Conservation (phyloP, 2,113 vertebrate species). For the Pseudorasbora parva region DNA sequence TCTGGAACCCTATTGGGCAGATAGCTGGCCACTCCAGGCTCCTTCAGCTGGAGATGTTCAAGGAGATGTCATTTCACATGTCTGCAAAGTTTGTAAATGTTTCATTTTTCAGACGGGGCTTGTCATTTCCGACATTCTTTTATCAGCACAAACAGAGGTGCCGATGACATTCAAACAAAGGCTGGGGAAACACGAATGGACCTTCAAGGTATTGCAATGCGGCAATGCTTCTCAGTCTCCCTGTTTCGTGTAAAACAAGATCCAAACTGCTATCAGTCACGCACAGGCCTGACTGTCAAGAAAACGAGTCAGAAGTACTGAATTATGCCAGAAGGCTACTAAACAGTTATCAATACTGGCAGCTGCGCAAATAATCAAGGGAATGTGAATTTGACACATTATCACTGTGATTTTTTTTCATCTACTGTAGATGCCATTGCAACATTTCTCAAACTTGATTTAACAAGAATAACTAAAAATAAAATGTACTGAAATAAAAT, state of each 20-base stretch:
- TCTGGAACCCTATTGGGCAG: not conserved
- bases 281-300: not conserved
- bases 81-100: constrained; percentile 6
- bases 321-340: not conserved
- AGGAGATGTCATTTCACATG: constrained; percentile 11
- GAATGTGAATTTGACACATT: not conserved
- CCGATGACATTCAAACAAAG: constrained; percentile 37
- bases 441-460: no score
- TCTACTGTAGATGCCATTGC: no score
- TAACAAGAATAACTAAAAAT: no score
- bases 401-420: not conserved
- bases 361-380: not conserved
- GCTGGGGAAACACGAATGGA: not conserved
- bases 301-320: not conserved
- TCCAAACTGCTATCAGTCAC: not conserved
- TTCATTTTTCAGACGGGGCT: constrained; percentile 21
- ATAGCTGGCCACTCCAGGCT: not conserved
- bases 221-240: not conserved
- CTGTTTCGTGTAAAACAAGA: not conserved
- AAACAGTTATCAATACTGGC: constrained; percentile 18
- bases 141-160: constrained; percentile 18
- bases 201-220: constrained; percentile 29
- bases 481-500: no score
- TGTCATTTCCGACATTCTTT: constrained; percentile 24
- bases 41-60: constrained; percentile 20